Conservation (phyloP, 1,140 invertebrate species). For the Danaus melanippus region DNA sequence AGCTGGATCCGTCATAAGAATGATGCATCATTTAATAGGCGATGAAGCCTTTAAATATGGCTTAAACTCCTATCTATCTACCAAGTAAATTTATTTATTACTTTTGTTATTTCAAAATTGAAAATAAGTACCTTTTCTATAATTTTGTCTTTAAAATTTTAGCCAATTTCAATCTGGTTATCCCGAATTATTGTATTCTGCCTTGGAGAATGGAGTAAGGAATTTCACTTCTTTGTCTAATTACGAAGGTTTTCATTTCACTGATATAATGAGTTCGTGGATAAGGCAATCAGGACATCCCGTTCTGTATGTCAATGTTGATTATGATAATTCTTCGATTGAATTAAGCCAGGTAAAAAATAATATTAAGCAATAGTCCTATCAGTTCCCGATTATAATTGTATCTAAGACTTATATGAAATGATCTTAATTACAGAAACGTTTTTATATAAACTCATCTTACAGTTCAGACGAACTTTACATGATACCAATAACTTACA, state of each 20-base stretch:
- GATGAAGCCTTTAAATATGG: slow-evolving; percentile 76
- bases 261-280: slow-evolving; percentile 78
- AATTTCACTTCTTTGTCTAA: slow-evolving; percentile 31
- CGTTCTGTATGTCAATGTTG: slow-evolving; percentile 71
- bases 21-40: slow-evolving; percentile 82
- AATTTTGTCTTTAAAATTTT: slow-evolving; percentile 10
- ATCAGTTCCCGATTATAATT: neutral
- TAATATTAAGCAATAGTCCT: slow-evolving; percentile 6
- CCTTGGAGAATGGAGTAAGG: slow-evolving; percentile 69
- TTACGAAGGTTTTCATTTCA: slow-evolving; percentile 42
- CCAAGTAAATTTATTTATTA: slow-evolving; percentile 31
- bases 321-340: slow-evolving; percentile 52
- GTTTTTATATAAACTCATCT: slow-evolving; percentile 44
- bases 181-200: slow-evolving; percentile 75
- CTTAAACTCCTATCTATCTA: slow-evolving; percentile 71
- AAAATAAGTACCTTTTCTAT: no score
- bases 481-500: slow-evolving; percentile 76
- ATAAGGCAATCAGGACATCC: slow-evolving; percentile 80
- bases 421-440: slow-evolving; percentile 35
- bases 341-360: slow-evolving; percentile 65
- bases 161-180: slow-evolving; percentile 73
- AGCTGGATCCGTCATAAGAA: slow-evolving; percentile 80
- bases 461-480: slow-evolving; percentile 61
- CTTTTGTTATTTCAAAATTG: no score
- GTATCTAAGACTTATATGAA: neutral